Evolutionary conservation across 2,797 vertebrate species (phyloP).

Genomic region (Mionectes olivaceus): DNA sequence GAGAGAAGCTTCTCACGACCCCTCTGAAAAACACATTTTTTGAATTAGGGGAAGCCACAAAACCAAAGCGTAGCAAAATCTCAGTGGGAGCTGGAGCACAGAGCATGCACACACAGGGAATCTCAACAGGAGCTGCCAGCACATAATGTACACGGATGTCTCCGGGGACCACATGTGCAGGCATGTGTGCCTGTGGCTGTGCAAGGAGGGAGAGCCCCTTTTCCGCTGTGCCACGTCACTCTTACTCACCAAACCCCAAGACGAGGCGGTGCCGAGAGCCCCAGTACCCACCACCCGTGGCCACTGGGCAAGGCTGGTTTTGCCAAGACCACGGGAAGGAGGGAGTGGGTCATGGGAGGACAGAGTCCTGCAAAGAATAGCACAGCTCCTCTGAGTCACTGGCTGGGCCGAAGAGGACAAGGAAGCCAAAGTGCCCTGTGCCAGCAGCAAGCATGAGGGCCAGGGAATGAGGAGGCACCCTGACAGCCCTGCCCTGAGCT

Average conservation of each 20-base stretch:
- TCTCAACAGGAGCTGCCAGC: not conserved
- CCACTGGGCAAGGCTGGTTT: not conserved
- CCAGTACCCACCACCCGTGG: not conserved
- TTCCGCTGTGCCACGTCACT: accelerated
- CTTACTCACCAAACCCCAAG: not conserved
- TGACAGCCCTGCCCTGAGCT: not conserved
- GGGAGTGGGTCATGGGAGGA: not conserved
- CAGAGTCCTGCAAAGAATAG: not conserved
- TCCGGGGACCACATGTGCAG: not conserved
- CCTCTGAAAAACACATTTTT: not conserved
- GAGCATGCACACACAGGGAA: not conserved
- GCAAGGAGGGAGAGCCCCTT: not conserved
- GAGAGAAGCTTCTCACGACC: not conserved
- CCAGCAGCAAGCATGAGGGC: not conserved
- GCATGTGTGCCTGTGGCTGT: not conserved
- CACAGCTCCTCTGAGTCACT: constrained; percentile 22
- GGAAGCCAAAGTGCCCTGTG: not conserved
- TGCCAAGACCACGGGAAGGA: not conserved
- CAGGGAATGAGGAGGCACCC: not conserved
- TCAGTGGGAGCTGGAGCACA: not conserved
- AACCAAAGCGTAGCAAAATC: not conserved
- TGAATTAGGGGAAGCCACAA: not conserved
- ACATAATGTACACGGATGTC: not conserved
- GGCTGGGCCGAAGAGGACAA: not conserved
- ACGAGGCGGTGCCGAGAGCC: not conserved